These are phyloP conservation scores for Aleiodes alternator DNA, from an alignment of 2,888 invertebrate genomes.

Conservation along the genomic window DNA sequence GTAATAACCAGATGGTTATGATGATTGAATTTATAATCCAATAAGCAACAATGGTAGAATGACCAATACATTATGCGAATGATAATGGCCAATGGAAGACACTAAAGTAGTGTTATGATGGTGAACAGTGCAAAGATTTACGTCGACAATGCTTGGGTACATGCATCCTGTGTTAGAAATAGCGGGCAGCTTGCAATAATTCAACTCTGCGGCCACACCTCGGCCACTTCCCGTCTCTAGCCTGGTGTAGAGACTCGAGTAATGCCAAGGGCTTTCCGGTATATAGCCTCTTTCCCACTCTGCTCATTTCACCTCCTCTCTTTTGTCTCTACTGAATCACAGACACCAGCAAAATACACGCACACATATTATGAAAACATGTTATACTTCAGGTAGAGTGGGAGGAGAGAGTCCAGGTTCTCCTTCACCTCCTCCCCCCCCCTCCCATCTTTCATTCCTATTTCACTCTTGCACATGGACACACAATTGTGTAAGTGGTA, in stretches of 20 bases:
- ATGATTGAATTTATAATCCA: constrained; percentile 1
- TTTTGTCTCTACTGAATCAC: constrained; percentile 39
- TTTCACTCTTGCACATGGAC: neutral
- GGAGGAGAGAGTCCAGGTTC: constrained; percentile 25
- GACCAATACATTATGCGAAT: neutral
- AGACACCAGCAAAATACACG: constrained; percentile 34
- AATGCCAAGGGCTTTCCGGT: constrained; percentile 68
- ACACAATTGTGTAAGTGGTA: no score
- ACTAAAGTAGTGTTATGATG: constrained; percentile 54
- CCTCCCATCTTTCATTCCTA: no score
- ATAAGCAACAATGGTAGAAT: neutral
- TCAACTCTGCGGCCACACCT: constrained; percentile 74
- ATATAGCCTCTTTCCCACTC: constrained; percentile 62
- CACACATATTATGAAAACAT: constrained; percentile 34
- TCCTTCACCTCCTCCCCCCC: constrained; percentile 64
- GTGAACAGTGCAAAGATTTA: constrained; percentile 70
- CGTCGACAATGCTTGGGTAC: constrained; percentile 60
- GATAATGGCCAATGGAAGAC: neutral
- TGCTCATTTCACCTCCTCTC: constrained; percentile 47
- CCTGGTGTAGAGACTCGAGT: constrained; percentile 60
- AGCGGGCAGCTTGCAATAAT: constrained; percentile 73
- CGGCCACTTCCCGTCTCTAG: constrained; percentile 72
- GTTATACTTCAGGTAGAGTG: constrained; percentile 11
- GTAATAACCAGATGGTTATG: neutral
- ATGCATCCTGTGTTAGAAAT: constrained; percentile 72